Conservation (phyloP, 2,888 invertebrate species). For the Zygothrica quintamaculata region DNA sequence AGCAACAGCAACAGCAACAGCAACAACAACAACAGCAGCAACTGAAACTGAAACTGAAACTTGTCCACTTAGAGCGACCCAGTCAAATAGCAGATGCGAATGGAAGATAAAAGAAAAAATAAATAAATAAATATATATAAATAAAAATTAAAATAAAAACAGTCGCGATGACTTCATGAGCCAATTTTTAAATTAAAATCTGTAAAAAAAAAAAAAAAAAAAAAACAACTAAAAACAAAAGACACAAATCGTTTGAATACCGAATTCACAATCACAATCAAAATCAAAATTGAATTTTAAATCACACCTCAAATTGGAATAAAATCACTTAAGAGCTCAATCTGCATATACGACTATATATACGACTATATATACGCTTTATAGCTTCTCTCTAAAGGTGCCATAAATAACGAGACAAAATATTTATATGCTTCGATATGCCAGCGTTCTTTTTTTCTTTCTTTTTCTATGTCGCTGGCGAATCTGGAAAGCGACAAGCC, state of each 20-base stretch:
- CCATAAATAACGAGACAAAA: constrained; percentile 55
- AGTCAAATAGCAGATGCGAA: constrained; percentile 31
- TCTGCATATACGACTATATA: constrained; percentile 57
- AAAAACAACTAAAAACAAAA: constrained; percentile 25
- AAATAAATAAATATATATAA: constrained; percentile 30
- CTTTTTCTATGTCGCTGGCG: constrained; percentile 52
- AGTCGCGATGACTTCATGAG: constrained; percentile 66
- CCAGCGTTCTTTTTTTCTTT: too few relatives aligned
- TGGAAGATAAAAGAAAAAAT: constrained; percentile 33
- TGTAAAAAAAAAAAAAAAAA: too few relatives aligned
- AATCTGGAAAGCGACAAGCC: constrained; percentile 52
- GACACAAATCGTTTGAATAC: constrained; percentile 27
- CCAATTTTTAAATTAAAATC: constrained; percentile 45
- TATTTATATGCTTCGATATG: constrained; percentile 48
- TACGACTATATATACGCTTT: constrained; percentile 49
- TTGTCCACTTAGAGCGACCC: constrained; percentile 63
- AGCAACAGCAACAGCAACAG: too few relatives aligned
- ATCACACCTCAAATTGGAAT: constrained; percentile 57
- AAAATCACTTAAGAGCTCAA: constrained; percentile 57
- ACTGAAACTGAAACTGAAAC: constrained; percentile 53
- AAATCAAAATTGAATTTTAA: constrained; percentile 51
- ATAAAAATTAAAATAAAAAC: too few relatives aligned
- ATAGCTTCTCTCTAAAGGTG: constrained; percentile 40
- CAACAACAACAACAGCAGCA: too few relatives aligned
- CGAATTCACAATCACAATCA: constrained; percentile 27